Conservation (phyloP, 2,113 vertebrate species). For the Rousettus leschenaultii region DNA sequence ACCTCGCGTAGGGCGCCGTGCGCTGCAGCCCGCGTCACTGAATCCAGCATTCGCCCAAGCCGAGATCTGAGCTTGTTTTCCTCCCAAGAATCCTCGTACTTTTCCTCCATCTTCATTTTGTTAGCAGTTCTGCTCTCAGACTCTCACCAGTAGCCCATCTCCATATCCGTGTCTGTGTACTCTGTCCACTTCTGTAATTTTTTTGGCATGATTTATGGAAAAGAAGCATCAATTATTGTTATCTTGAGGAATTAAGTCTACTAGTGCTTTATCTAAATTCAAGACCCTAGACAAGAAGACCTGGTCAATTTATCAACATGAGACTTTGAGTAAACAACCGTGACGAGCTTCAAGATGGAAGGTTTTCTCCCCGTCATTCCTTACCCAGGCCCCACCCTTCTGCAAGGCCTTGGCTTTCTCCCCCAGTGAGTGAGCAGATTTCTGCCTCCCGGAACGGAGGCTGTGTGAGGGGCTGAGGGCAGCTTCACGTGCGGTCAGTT, state of each 20-base stretch:
- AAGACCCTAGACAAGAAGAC: slow-evolving; percentile 58
- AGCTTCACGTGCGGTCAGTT: fast-evolving
- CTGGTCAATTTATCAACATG: slow-evolving; percentile 67
- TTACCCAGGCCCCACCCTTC: slow-evolving; percentile 55
- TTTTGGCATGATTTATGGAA: neutral
- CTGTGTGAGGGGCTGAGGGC: neutral
- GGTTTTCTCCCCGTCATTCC: slow-evolving; percentile 47
- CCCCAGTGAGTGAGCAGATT: fast-evolving
- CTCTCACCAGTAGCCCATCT: neutral
- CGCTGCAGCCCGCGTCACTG: fast-evolving
- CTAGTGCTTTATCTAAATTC: slow-evolving; percentile 17
- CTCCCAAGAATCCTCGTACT: neutral
- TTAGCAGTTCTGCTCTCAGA: neutral
- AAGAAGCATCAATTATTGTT: neutral
- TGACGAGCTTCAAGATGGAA: slow-evolving; percentile 11
- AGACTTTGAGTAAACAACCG: slow-evolving; percentile 65
- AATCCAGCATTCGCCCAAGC: neutral
- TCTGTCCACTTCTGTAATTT: neutral
- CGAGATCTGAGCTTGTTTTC: neutral
- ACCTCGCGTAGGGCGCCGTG: fast-evolving
- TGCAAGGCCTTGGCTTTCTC: neutral
- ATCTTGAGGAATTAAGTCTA: neutral
- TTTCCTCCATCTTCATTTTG: neutral
- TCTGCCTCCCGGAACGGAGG: neutral
- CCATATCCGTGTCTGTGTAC: neutral